A percentile compares a stretch with the other conserved stretches of the same genome.
Conservation (phyloP, 2,797 vertebrate species). For the Pangasius djambal region DNA sequence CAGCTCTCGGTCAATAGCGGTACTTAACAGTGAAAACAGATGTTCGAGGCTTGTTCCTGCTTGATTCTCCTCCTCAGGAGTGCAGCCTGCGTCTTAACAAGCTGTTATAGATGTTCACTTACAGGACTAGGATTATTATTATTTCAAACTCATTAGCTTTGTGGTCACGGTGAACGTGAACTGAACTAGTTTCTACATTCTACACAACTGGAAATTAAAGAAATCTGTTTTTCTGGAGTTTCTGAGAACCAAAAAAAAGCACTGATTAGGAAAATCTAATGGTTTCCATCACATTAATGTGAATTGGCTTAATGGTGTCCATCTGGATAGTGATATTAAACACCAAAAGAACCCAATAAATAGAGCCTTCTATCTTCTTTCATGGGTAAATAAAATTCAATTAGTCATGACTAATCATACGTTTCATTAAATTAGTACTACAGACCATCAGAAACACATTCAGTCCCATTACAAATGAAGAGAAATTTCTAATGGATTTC, state of each 20-base stretch:
- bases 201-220: background rate
- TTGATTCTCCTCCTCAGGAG: conserved; percentile 39
- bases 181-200: background rate
- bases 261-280: background rate
- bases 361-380: background rate
- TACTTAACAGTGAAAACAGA: conserved; percentile 57
- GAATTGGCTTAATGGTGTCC: background rate
- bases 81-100: conserved; percentile 51
- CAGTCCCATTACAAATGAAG: background rate
- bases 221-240: background rate
- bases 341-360: background rate
- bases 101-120: conserved; percentile 40
- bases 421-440: background rate
- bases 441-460: background rate
- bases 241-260: no score
- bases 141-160: conserved; percentile 48
- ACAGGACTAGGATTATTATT: conserved; percentile 7
- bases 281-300: background rate
- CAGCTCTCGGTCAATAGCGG: conserved; percentile 52
- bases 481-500: background rate
- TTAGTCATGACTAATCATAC: background rate
- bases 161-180: background rate
- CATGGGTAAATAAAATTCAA: background rate
- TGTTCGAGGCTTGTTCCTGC: conserved; percentile 54
- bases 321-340: background rate